Percentiles rank a stretch among this genome's conserved stretches.
These are phyloP conservation scores for Drosophila neotestacea DNA, from an alignment of 2,888 invertebrate species.

Conservation along the genomic window DNA sequence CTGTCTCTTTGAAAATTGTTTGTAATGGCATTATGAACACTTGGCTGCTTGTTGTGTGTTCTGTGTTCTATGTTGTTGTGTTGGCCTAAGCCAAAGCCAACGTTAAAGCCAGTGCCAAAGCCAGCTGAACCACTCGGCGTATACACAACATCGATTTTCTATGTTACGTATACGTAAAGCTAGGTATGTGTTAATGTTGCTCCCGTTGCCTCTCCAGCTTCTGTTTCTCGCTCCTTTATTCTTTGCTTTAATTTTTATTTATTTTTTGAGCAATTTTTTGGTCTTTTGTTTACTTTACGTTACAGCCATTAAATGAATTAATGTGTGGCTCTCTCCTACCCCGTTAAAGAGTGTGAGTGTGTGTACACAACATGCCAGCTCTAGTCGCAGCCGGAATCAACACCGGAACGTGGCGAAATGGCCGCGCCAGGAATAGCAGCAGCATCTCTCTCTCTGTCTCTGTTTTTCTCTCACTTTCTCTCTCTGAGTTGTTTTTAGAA, in stretches of 20 bases:
- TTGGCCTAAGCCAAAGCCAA: slow-evolving; percentile 28
- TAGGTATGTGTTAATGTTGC: slow-evolving; percentile 10
- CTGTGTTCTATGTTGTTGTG: slow-evolving; percentile 4
- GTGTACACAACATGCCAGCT: slow-evolving; percentile 12
- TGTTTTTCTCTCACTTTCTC: neutral
- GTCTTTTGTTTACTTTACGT: slow-evolving; percentile 46
- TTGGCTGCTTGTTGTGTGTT: slow-evolving; percentile 46
- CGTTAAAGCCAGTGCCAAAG: slow-evolving; percentile 13
- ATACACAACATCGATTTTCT: slow-evolving; percentile 56
- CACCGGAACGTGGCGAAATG: slow-evolving; percentile 39
- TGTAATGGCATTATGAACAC: slow-evolving; percentile 73
- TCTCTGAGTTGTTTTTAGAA: slow-evolving; percentile 33
- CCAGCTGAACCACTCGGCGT: slow-evolving; percentile 37
- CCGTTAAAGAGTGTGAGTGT: neutral
- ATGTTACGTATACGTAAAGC: slow-evolving; percentile 28
- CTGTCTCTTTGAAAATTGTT: slow-evolving; percentile 64
- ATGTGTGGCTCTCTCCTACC: slow-evolving; percentile 40
- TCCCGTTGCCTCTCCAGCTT: neutral
- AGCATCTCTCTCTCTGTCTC: slow-evolving; percentile 10
- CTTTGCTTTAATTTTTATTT: slow-evolving; percentile 57
- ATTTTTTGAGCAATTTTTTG: slow-evolving; percentile 43
- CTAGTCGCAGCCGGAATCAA: slow-evolving; percentile 21
- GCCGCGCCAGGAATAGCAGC: slow-evolving; percentile 25
- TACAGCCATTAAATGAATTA: slow-evolving; percentile 73
- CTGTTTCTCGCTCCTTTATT: neutral